Evolutionary conservation across 2,888 invertebrate species (phyloP).

Genomic region (Seladonia tumulorum): DNA sequence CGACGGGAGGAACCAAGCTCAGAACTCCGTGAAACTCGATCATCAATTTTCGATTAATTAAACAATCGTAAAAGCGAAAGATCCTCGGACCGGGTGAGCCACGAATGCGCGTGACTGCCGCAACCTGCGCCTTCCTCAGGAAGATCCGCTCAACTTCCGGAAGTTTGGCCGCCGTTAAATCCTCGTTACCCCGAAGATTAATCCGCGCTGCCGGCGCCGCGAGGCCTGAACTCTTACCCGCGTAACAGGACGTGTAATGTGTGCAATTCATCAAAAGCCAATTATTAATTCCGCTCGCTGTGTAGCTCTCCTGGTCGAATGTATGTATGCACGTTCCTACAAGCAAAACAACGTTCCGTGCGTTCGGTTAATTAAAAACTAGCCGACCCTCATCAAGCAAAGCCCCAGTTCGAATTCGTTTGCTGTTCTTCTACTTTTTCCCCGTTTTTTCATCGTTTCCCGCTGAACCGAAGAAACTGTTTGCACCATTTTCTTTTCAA

Average conservation of each 20-base stretch:
- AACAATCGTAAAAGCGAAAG: constrained; percentile 48
- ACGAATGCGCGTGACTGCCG: constrained; percentile 54
- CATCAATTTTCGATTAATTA: constrained; percentile 54
- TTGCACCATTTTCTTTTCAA: not conserved
- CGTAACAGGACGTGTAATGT: constrained; percentile 50
- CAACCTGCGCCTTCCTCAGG: constrained; percentile 33
- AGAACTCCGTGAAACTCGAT: not conserved
- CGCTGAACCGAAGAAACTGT: not conserved
- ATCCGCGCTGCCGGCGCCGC: constrained; percentile 53
- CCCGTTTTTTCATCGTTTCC: not conserved
- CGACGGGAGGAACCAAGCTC: not conserved
- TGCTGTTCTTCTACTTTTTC: not conserved
- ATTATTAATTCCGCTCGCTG: constrained; percentile 55
- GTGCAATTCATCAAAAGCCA: constrained; percentile 60
- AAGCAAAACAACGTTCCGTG: constrained; percentile 12
- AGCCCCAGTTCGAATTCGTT: not conserved
- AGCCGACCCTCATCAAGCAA: not conserved
- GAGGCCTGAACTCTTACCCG: constrained; percentile 47
- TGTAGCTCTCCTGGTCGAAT: constrained; percentile 11
- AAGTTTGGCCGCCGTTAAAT: constrained; percentile 69
- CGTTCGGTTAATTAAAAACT: constrained; percentile 30
- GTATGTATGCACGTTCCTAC: not conserved
- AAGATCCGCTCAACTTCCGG: constrained; percentile 63
- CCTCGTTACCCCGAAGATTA: constrained; percentile 72
- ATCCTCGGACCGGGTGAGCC: constrained; percentile 31